Evolutionary conservation across 2,888 invertebrate genomes (phyloP).

Genomic region (Sarcophaga carnaria): DNA sequence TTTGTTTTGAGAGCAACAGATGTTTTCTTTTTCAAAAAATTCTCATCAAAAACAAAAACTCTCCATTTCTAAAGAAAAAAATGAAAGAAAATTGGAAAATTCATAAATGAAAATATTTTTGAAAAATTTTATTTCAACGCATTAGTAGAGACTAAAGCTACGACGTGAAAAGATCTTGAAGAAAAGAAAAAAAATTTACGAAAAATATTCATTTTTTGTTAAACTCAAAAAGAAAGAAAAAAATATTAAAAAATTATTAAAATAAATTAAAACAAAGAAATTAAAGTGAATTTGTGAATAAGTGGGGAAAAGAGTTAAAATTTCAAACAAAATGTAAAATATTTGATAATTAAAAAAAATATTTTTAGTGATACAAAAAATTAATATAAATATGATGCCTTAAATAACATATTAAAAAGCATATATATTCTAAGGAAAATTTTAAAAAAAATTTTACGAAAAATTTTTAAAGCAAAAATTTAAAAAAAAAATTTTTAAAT

Average conservation of each 20-base stretch:
- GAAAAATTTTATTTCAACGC: constrained; percentile 53
- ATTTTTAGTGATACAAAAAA: constrained; percentile 3
- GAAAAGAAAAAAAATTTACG: constrained; percentile 2
- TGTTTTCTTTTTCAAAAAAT: constrained; percentile 40
- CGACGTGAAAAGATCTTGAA: constrained; percentile 72
- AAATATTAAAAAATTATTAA: not conserved
- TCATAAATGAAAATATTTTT: constrained; percentile 67
- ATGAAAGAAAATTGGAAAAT: constrained; percentile 41
- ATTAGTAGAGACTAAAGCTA: constrained; percentile 77
- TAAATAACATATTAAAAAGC: constrained; percentile 19
- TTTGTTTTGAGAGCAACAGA: constrained; percentile 64
- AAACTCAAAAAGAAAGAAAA: constrained; percentile 13
- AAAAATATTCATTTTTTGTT: constrained; percentile 4
- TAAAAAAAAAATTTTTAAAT: too few species aligned
- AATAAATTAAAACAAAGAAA: not conserved
- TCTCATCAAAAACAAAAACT: constrained; percentile 8
- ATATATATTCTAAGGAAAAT: not conserved
- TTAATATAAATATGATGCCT: constrained; percentile 2
- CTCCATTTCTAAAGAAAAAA: constrained; percentile 40
- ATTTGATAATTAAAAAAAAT: constrained; percentile 51
- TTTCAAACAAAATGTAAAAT: not conserved
- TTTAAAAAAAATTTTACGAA: too few species aligned
- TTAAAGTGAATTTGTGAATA: not conserved
- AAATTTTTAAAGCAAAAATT: too few species aligned
- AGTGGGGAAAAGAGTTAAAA: not conserved